These are phyloP conservation scores for Acronicta psi DNA, from an alignment of 2,888 invertebrate genomes.

Conservation along the genomic window DNA sequence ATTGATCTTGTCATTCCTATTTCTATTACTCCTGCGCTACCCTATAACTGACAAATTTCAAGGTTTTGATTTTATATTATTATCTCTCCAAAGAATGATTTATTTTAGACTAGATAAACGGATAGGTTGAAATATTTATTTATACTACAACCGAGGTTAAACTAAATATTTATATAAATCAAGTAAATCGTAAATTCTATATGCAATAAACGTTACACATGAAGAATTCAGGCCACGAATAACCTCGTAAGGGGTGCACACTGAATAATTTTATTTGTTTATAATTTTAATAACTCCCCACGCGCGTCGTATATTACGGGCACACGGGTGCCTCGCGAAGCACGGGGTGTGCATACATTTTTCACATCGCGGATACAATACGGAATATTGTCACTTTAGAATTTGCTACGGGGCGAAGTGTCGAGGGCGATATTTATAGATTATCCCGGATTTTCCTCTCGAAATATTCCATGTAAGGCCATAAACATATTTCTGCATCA, in stretches of 20 bases:
- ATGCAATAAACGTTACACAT: conserved; percentile 61
- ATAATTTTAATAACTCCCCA: conserved; percentile 88
- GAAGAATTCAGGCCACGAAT: conserved; percentile 75
- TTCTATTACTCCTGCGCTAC: too few species aligned
- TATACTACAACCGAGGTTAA: neutral
- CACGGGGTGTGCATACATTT: conserved; percentile 83
- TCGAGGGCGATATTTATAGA: conserved; percentile 84
- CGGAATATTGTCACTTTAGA: conserved; percentile 86
- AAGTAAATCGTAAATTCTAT: conserved; percentile 31
- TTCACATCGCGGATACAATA: conserved; percentile 79
- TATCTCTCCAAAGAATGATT: too few species aligned
- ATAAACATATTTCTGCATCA: conserved; percentile 72
- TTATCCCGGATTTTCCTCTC: conserved; percentile 83
- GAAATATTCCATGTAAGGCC: conserved; percentile 76
- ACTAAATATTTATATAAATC: conserved; percentile 6
- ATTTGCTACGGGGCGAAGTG: conserved; percentile 74
- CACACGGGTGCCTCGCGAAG: conserved; percentile 10
- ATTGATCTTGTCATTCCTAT: too few species aligned
- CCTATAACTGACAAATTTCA: too few species aligned
- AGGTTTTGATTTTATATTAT: too few species aligned
- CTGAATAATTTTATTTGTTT: conserved; percentile 88
- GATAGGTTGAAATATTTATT: too few species aligned
- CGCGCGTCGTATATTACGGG: conserved; percentile 69
- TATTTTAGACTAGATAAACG: too few species aligned
- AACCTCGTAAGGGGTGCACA: conserved; percentile 69